Base-by-base conservation (phyloP, 2,113 vertebrate species). In the Pelvicachromis taeniatus region DNA sequence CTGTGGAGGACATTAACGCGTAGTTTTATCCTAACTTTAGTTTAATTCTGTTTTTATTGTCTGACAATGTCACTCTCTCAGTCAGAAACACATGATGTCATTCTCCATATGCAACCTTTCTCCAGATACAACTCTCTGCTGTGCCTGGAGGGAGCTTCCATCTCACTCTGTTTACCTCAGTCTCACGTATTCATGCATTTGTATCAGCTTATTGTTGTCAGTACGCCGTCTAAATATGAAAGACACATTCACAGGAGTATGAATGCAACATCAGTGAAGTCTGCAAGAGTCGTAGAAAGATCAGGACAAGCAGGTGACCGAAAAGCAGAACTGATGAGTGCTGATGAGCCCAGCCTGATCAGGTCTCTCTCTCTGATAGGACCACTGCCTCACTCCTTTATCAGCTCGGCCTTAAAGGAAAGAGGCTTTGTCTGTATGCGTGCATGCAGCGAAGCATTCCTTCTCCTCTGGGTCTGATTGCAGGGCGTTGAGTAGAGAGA, bases 341-440 rank as follows among this genome's bases (percentile, higher is more conserved):
- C 68, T 65, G 40, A 38, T 42, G 53, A 77, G 42, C 73, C 53
- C 48, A 29, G 87, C 38, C 78, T 78, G 83, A 86, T 85, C 83
- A 81, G 59, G 73, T 45, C 48, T 81, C 19, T 79, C n/a, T 75
- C 33, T 75, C 89, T 90, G 87, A 93, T 92, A 81, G 91, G 61
- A 84, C 85, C 88, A 91, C 92, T 88, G 83, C 86, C 83, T 89
- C 80, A 84, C 84, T 90, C 82, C 86, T 88, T 90, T 88, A 90
- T 93, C 92, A 87, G 84, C 17, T 42, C 77, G 89, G 81, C 92
- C 78, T 89, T 85, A 88, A 90, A 88, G 83, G 89, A 65, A 82
- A 83, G 77, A 58, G 85, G 65, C 65, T 86, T 79, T 85, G n/a
- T 87, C 75, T 82, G 81, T 29, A 11, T 6, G 35, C 29, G 26